phyloP scores from a whole-genome alignment of 2,797 vertebrate species.

The Fistularia commersonii region DNA sequence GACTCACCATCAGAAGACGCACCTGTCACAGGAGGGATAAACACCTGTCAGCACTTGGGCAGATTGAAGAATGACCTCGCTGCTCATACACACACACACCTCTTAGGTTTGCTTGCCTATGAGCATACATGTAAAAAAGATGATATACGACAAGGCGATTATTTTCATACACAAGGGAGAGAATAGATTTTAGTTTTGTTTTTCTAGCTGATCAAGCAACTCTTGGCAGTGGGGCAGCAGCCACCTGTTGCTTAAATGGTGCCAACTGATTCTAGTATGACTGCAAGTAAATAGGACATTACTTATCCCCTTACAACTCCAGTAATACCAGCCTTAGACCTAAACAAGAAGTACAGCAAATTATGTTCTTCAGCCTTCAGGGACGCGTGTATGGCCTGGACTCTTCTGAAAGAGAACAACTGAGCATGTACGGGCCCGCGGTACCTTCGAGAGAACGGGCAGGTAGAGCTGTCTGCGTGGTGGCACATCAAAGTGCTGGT shows the following conservation, averaged over 20 bases:
- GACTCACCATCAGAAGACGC: constrained; percentile 96
- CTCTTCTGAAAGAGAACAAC: background rate
- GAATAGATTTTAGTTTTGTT: background rate
- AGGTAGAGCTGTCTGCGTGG: constrained; percentile 92
- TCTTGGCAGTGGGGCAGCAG: constrained; percentile 29
- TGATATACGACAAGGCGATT: background rate
- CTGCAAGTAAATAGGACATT: constrained; percentile 6
- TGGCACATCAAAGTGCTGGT: constrained; percentile 94
- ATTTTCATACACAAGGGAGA: background rate
- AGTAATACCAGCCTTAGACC: no score
- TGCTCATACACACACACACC: background rate
- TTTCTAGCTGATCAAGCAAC: no score
- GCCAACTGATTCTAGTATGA: constrained; percentile 43
- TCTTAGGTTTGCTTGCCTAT: background rate
- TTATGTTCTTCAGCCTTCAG: no score
- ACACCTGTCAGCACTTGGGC: constrained; percentile 25
- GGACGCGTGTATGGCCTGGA: no score
- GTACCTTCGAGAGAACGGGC: constrained; percentile 92
- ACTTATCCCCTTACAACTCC: background rate
- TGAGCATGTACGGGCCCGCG: background rate
- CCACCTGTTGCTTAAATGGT: constrained; percentile 37
- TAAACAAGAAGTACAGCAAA: no score
- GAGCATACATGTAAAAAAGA: background rate
- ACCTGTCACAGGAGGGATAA: constrained; percentile 70
- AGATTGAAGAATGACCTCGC: background rate